Percentiles rank a stretch among this genome's conserved stretches.
These are phyloP conservation scores for Dromius quadrimaculatus DNA, from an alignment of 2,888 invertebrate species.

Conservation along the genomic window DNA sequence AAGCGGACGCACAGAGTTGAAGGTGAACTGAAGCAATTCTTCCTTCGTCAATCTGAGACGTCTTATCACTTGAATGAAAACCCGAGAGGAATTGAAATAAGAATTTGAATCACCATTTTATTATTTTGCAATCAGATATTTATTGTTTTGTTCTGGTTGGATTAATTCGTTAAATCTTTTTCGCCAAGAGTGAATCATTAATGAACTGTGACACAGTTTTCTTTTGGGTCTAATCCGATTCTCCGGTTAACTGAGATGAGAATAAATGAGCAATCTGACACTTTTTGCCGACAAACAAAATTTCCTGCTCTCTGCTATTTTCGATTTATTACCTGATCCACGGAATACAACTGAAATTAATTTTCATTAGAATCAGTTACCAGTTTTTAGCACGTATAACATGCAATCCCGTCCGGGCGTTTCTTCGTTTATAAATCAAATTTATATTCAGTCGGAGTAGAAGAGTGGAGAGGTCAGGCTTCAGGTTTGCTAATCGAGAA, in stretches of 20 bases:
- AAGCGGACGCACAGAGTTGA: slow-evolving; percentile 1
- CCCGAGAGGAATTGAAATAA: neutral
- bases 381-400: slow-evolving; percentile 27
- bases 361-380: slow-evolving; percentile 27
- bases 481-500: slow-evolving; percentile 2
- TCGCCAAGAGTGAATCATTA: slow-evolving; percentile 35
- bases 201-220: slow-evolving; percentile 52
- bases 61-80: neutral
- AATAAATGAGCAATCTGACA: slow-evolving; percentile 51
- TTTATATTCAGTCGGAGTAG: slow-evolving; percentile 14
- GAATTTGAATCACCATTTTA: too few relatives aligned
- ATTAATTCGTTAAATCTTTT: too few relatives aligned
- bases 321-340: slow-evolving; percentile 19
- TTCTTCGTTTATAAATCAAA: slow-evolving; percentile 39
- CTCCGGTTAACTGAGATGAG: slow-evolving; percentile 45
- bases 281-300: slow-evolving; percentile 34
- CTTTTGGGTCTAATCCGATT: slow-evolving; percentile 46
- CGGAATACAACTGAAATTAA: slow-evolving; percentile 25
- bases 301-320: slow-evolving; percentile 7
- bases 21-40: slow-evolving; percentile 19
- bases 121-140: too few relatives aligned
- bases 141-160: too few relatives aligned
- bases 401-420: slow-evolving; percentile 31
- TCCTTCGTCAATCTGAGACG: neutral
- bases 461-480: neutral